Conservation (phyloP, 2,888 invertebrate genomes). For the Steinernema carpocapsae region DNA sequence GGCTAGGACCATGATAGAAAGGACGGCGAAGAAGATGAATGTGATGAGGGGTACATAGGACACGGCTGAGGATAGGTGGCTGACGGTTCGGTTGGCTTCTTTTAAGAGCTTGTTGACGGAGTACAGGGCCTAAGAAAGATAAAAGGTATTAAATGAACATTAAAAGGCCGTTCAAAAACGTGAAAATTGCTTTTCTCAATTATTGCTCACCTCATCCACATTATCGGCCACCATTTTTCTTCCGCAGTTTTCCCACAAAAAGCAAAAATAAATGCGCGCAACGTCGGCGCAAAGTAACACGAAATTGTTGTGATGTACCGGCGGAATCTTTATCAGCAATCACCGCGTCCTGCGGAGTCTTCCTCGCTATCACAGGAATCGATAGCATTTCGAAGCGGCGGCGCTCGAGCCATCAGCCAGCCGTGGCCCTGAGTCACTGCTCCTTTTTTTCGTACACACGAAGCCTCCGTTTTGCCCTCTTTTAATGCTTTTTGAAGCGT, state of each 20-base stretch:
- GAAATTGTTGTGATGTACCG: background rate
- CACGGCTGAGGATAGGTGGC: background rate
- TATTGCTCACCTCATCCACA: conserved; percentile 27
- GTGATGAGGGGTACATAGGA: conserved; percentile 10
- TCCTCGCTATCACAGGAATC: conserved; percentile 25
- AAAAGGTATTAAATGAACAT: background rate
- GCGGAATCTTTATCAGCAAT: conserved; percentile 17
- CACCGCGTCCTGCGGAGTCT: background rate
- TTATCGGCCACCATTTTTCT: conserved; percentile 22
- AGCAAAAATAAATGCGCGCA: background rate
- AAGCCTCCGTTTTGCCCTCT: conserved; percentile 1
- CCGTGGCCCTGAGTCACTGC: background rate
- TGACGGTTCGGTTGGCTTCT: conserved; percentile 17
- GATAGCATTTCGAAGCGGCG: background rate
- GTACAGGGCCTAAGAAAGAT: background rate
- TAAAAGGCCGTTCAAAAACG: background rate
- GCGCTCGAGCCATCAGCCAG: too few species aligned
- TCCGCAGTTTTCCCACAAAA: background rate
- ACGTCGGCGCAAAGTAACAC: background rate
- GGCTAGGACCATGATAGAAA: background rate
- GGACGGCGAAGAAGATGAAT: background rate
- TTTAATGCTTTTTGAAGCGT: background rate
- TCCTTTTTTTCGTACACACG: background rate
- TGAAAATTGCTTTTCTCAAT: too few species aligned
- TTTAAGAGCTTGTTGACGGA: conserved; percentile 25